These are phyloP conservation scores for Drosophila recens DNA, from an alignment of 2,888 invertebrate species.

Conservation along the genomic window DNA sequence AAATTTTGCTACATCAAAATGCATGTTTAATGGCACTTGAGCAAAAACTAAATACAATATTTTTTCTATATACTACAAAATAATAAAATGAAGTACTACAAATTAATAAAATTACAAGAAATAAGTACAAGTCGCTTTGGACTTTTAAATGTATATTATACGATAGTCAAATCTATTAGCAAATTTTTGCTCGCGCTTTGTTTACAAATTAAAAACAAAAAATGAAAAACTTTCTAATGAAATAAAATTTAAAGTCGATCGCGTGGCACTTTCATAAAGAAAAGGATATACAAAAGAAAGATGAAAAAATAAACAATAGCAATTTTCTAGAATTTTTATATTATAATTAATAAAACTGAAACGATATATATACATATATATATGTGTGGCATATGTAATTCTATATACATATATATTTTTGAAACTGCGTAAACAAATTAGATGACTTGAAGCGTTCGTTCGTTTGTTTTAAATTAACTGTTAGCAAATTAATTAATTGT, in stretches of 20 bases:
- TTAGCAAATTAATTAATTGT: slow-evolving; percentile 60
- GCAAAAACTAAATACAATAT: slow-evolving; percentile 67
- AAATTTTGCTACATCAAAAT: slow-evolving; percentile 52
- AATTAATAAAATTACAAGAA: slow-evolving; percentile 50
- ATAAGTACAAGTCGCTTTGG: slow-evolving; percentile 64
- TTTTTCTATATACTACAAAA: slow-evolving; percentile 73
- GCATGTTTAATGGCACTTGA: slow-evolving; percentile 68
- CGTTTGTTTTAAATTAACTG: slow-evolving; percentile 56
- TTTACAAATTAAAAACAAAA: slow-evolving; percentile 57
- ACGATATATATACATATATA: slow-evolving; percentile 24
- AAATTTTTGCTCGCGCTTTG: slow-evolving; percentile 84
- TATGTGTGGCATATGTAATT: slow-evolving; percentile 55
- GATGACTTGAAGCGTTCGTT: slow-evolving; percentile 59
- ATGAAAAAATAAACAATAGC: slow-evolving; percentile 57
- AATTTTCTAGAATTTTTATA: slow-evolving; percentile 84
- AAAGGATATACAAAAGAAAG: slow-evolving; percentile 32
- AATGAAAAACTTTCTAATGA: slow-evolving; percentile 33
- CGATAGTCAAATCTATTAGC: slow-evolving; percentile 82
- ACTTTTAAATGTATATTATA: slow-evolving; percentile 64
- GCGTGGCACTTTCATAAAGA: slow-evolving; percentile 59
- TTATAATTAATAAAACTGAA: slow-evolving; percentile 58
- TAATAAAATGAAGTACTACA: slow-evolving; percentile 45
- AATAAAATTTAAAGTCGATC: slow-evolving; percentile 44
- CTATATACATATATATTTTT: slow-evolving; percentile 68
- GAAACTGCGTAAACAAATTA: slow-evolving; percentile 66